These are phyloP conservation scores for Callorhinus ursinus DNA, from an alignment of 2,113 vertebrate genomes.

Conservation along the genomic window DNA sequence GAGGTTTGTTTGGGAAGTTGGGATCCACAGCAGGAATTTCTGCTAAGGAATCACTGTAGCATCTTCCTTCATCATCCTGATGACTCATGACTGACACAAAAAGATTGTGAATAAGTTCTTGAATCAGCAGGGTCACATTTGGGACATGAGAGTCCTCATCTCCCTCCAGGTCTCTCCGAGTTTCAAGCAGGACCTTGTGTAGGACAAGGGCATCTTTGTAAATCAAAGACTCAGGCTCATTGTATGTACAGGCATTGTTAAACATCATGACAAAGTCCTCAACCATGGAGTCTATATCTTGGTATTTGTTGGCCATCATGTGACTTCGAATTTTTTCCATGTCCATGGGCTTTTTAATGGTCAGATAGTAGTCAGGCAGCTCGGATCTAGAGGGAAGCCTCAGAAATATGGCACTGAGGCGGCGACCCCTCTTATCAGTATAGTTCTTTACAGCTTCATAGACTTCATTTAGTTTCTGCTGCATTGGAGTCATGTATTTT, in stretches of 20 bases:
- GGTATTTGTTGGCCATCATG: constrained; percentile 99
- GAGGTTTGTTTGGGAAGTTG: constrained; percentile 90
- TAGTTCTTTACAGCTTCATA: constrained; percentile 99
- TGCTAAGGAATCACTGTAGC: constrained; percentile 98
- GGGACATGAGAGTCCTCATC: constrained; percentile 96
- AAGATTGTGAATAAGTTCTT: constrained; percentile 97
- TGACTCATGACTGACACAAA: constrained; percentile 98
- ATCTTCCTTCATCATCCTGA: constrained; percentile 98
- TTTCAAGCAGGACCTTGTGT: constrained; percentile 96
- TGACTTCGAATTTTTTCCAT: constrained; percentile 99
- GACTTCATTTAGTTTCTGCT: constrained; percentile 98
- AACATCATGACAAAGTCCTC: constrained; percentile 99
- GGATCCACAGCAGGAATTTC: constrained; percentile 95
- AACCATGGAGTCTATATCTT: constrained; percentile 98
- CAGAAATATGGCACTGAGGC: constrained; percentile 98
- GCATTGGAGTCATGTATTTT: constrained; percentile 97
- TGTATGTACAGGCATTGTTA: constrained; percentile 99
- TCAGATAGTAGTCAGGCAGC: constrained; percentile 98
- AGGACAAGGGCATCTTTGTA: constrained; percentile 97
- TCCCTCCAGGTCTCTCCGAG: constrained; percentile 95
- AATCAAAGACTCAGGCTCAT: constrained; percentile 97
- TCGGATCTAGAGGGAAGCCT: constrained; percentile 97
- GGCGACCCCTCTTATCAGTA: constrained; percentile 97
- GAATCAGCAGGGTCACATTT: constrained; percentile 96
- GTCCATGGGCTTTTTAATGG: constrained; percentile 98